Percentiles rank a stretch among this genome's conserved stretches.
phyloP scores from a whole-genome alignment of 2,888 invertebrate genomes.

The Tribolium freemani region DNA sequence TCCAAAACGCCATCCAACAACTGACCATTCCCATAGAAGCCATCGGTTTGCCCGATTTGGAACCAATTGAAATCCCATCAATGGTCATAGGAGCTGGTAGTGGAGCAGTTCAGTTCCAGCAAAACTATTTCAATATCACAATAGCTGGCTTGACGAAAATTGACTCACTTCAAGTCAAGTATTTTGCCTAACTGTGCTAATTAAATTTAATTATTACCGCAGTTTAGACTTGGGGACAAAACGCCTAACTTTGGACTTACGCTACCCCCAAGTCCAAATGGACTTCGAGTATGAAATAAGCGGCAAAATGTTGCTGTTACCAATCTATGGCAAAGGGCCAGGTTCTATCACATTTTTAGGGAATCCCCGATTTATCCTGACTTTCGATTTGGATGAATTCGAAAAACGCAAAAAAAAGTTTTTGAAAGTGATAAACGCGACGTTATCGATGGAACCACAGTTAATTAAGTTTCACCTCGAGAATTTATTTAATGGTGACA shows the following conservation, averaged over 20 bases:
- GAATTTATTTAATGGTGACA: slow-evolving; percentile 70
- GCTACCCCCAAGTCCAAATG: not conserved
- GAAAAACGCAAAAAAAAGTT: not conserved
- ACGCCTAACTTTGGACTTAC: not conserved
- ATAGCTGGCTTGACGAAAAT: not conserved
- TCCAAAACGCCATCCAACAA: not conserved
- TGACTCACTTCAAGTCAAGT: not conserved
- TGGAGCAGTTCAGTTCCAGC: slow-evolving; percentile 7
- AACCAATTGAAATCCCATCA: slow-evolving; percentile 2
- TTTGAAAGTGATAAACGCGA: not conserved
- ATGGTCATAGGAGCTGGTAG: slow-evolving; percentile 1
- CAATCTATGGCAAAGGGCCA: not conserved
- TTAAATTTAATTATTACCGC: too few relatives aligned
- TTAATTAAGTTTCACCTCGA: slow-evolving; percentile 70
- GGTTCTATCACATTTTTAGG: not conserved
- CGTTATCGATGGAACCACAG: not conserved
- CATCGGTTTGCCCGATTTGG: not conserved
- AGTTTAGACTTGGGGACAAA: not conserved
- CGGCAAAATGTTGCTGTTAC: not conserved
- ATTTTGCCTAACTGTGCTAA: too few relatives aligned
- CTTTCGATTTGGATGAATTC: not conserved
- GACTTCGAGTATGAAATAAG: not conserved
- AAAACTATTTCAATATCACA: slow-evolving; percentile 4
- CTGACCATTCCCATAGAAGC: not conserved
- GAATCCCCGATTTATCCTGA: not conserved